Conservation (phyloP, 2,113 vertebrate genomes). For the Desmodus rotundus region DNA sequence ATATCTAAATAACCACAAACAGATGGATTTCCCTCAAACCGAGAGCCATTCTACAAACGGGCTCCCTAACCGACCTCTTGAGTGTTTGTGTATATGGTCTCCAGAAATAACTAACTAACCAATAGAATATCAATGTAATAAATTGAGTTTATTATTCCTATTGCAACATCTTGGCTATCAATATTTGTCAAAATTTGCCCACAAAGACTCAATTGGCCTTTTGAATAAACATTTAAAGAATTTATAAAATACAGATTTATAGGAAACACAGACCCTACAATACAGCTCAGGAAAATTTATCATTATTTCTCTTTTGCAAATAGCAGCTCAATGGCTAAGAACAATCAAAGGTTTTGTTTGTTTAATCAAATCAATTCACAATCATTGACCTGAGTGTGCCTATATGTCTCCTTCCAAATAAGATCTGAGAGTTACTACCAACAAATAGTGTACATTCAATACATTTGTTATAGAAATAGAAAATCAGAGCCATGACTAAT, state of each 20-base stretch:
- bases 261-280: background rate
- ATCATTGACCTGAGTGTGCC: background rate
- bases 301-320: conserved; percentile 22
- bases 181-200: background rate
- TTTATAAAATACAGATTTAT: background rate
- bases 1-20: background rate
- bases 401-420: background rate
- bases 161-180: background rate
- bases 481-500: background rate
- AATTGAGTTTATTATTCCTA: background rate
- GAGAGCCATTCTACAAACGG: background rate
- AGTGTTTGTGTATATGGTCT: background rate
- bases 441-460: background rate
- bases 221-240: background rate
- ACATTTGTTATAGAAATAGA: background rate
- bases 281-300: background rate
- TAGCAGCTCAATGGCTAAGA: background rate
- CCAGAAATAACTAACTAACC: conserved; percentile 12
- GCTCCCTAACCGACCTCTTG: background rate
- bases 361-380: background rate
- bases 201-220: background rate
- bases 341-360: background rate
- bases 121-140: background rate
- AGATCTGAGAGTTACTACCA: background rate
- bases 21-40: background rate